phyloP scores from a whole-genome alignment of 2,888 invertebrate genomes.

The Mycogona germanica region DNA sequence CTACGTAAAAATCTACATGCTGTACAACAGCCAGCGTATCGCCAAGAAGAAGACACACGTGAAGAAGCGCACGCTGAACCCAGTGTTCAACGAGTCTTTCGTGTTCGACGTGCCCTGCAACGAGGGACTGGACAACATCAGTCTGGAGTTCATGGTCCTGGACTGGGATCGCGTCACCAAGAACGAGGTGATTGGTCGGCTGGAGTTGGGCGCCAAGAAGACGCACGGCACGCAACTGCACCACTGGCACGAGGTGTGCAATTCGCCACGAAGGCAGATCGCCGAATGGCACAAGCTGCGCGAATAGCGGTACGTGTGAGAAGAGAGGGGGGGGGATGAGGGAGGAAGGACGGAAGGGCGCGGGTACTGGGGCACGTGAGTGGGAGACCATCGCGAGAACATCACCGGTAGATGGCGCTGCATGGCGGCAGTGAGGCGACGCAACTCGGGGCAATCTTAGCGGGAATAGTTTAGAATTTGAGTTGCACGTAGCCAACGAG shows the following conservation, averaged over 20 bases:
- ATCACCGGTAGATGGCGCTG: too few relatives aligned
- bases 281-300: constrained; percentile 99
- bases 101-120: constrained; percentile 87
- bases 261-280: constrained; percentile 92
- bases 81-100: constrained; percentile 98
- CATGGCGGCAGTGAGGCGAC: too few relatives aligned
- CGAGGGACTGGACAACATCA: constrained; percentile 66
- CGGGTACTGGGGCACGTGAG: too few relatives aligned
- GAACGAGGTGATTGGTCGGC: constrained; percentile 94
- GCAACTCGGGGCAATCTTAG: too few relatives aligned
- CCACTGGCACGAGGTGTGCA: constrained; percentile 97
- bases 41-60: constrained; percentile 99
- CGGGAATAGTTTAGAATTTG: too few relatives aligned
- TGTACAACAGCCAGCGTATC: constrained; percentile 94
- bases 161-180: constrained; percentile 99
- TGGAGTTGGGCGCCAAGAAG: constrained; percentile 73
- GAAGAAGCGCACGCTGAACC: constrained; percentile 93
- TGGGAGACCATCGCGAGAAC: too few relatives aligned
- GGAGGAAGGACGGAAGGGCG: too few relatives aligned
- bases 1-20: constrained; percentile 91
- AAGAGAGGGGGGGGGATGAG: too few relatives aligned
- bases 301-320: too few relatives aligned
- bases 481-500: too few relatives aligned
- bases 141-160: constrained; percentile 73
- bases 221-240: constrained; percentile 63